A percentile compares a stretch with the other conserved stretches of the same genome.
These are phyloP conservation scores for Dinomys branickii DNA, from an alignment of 2,113 vertebrate genomes.

Conservation along the genomic window DNA sequence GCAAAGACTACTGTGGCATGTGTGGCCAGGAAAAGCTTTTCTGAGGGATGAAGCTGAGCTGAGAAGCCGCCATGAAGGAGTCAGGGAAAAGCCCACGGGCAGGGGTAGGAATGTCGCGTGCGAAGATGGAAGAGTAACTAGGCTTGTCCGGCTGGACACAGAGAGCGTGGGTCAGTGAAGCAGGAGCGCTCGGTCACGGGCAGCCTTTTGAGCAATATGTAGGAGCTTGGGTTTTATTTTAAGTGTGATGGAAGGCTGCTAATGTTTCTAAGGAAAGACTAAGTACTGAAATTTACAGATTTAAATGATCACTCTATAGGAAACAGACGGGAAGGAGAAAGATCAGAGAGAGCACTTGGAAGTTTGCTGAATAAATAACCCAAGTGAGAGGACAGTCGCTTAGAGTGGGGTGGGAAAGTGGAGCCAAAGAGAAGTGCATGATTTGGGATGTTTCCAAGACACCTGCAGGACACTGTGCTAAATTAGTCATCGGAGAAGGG, in stretches of 20 bases:
- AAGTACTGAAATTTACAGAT: neutral
- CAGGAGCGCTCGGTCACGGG: neutral
- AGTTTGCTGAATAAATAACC: conserved; percentile 1
- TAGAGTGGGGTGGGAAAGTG: neutral
- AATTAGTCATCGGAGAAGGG: neutral
- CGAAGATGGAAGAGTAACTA: neutral
- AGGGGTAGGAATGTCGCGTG: neutral
- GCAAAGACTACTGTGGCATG: neutral
- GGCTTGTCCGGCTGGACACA: neutral
- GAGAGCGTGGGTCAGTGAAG: neutral
- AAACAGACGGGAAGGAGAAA: neutral
- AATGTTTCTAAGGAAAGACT: conserved; percentile 13
- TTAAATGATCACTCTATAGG: neutral
- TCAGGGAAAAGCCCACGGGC: neutral
- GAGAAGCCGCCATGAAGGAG: neutral
- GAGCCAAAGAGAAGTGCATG: neutral
- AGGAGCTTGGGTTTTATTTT: neutral
- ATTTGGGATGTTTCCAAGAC: neutral
- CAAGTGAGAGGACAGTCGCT: neutral
- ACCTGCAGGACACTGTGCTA: neutral
- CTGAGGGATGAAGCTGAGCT: neutral
- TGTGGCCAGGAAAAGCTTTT: neutral
- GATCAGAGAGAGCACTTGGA: neutral
- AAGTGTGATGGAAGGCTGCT: neutral
- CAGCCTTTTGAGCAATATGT: neutral